Conservation (phyloP, 2,797 vertebrate species). For the Paramormyrops hopkinsi region DNA sequence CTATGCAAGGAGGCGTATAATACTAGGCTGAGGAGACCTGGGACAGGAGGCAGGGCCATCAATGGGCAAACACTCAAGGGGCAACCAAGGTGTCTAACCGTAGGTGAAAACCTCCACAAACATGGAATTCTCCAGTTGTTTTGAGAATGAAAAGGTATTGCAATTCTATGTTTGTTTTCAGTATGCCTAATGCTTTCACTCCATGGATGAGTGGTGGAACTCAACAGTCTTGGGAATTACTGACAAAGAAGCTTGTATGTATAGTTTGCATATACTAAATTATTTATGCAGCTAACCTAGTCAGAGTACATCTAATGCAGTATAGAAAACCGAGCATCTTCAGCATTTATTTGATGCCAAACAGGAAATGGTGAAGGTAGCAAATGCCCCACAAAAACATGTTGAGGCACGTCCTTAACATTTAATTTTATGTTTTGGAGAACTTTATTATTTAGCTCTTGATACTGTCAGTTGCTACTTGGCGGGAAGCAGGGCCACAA, state of each 20-base stretch:
- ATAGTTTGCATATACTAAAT: neutral
- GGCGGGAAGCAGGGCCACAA: neutral
- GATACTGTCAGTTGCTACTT: neutral
- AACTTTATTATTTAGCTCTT: neutral
- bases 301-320: neutral
- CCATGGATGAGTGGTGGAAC: neutral
- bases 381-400: neutral
- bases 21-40: neutral
- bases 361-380: neutral
- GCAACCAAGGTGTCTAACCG: neutral
- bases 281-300: neutral
- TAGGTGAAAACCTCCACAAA: neutral
- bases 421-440: neutral
- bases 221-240: neutral
- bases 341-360: neutral
- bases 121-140: neutral
- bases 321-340: neutral
- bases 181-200: neutral
- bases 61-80: neutral
- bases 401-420: neutral
- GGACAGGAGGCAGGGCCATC: neutral
- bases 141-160: neutral
- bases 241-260: neutral
- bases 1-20: neutral
- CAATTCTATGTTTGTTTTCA: neutral